Base-by-base conservation (phyloP, 64 coral and sea anemone genomes). In the Porites lutea region DNA sequence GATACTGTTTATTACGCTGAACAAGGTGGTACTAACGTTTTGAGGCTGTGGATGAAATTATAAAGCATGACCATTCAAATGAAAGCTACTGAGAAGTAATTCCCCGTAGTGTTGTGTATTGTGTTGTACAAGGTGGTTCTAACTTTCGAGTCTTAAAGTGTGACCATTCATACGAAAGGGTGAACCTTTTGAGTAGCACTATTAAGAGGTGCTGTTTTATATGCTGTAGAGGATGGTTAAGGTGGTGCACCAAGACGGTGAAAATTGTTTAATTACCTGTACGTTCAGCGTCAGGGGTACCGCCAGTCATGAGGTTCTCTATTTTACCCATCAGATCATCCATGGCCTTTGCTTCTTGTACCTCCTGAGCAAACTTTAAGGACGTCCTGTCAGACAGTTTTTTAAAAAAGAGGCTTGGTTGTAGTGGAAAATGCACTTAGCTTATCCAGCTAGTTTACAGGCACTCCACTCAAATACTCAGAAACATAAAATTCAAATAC, bases 321-420 rank as follows among this genome's bases (percentile, higher is more conserved):
- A 95, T 90, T 76, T 88, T 91, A 1, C 68, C 71, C 83, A 91
- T 80, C 51, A 95, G 58, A 83, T 95, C 89, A 72, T 95, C 94
- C 88, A 95, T 87, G 49, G 74, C 72, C 76, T 95, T 95, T 12
- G 88, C 89, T 65, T 95, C 88, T 74, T 95, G 89, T 4, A 91
- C 94, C 63, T 95, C 94, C 54, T 88, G 82, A 5, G 89, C 94
- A 55, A 95, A 95, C 72, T 90, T 90, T 64, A 95, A 23, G 0
- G 94, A 86, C 4, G 94, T 91, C 45, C 93, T 94, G 67, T n/a
- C 46, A 80, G 68, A 8, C 20, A 49, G 27, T 37, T 37, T 37
- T 37, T 37, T 37, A n/a, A n/a, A n/a, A n/a, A n/a, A n/a, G n/a
- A n/a, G n/a, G n/a, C n/a, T n/a, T n/a, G n/a, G n/a, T 37, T 37